Base-by-base conservation (phyloP, 53 echinoderm and acorn worm genomes). In the Antedon mediterranea region DNA sequence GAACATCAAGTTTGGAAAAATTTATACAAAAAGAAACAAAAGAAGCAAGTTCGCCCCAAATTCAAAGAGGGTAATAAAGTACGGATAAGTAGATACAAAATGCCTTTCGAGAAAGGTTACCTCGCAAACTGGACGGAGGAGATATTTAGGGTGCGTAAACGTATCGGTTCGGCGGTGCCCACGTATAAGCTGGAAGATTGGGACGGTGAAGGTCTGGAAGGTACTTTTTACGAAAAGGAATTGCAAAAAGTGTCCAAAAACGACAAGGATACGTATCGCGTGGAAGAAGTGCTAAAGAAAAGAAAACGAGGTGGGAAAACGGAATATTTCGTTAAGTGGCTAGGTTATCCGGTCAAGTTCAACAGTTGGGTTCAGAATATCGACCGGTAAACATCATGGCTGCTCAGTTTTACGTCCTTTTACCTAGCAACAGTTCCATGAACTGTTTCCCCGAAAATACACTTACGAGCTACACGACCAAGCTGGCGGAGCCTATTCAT, bases 311-410 rank as follows among this genome's bases (percentile, higher is more conserved):
- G 32, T 9, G 85, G 89, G 7, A 81, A 79, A 42, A 76, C 23
- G 0, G 82, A 85, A 30, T 89, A 72, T 79, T 79, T 85, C 27
- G 89, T 85, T 30, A 85, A 85, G 78, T 85, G 81, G 78, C 72
- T 82, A 42, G 89, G 85, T 0, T 85, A 89, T 30, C 75, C 81
- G 0, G 32, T 81, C n/a, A n/a, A 28, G 0, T 84, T 88, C 43
- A 82, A 88, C 74, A 78, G 44, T 30, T 88, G 89, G 89, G 81
- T 84, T 57, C 43, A 81, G 76, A 72, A 83, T 15, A 76, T 87
- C 26, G 31, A 87, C 80, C 34, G 71, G 31, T 57, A 57, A 29
- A 27, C 14, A 74, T 18, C n/a, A n/a, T n/a, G 37, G 37, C 11
- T 11, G 4, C 37, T 37, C 37, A 37, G 37, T 37, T 37, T 11